Conservation (phyloP, 2,113 vertebrate genomes). For the Pluvianellus socialis region DNA sequence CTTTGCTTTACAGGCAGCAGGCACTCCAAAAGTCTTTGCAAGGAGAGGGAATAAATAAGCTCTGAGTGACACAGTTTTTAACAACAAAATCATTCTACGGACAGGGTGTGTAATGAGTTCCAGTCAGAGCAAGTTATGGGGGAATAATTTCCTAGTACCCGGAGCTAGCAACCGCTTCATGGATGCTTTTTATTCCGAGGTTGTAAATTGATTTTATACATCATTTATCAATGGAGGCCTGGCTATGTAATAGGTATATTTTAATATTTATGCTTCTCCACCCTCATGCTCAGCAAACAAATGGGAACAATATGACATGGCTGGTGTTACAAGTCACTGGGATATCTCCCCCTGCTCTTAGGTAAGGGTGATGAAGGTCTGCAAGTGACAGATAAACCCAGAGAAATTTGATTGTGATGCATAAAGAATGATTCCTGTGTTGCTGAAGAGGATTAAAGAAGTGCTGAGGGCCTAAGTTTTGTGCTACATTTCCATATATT, state of each 20-base stretch:
- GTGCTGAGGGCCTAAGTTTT: neutral
- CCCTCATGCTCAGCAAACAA: slow-evolving; percentile 29
- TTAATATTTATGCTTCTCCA: slow-evolving; percentile 53
- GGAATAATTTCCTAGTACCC: slow-evolving; percentile 66
- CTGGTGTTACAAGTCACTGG: neutral
- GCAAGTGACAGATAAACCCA: slow-evolving; percentile 19
- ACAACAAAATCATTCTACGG: slow-evolving; percentile 28
- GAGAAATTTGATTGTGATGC: slow-evolving; percentile 5
- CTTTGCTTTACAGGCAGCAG: neutral
- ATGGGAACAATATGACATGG: slow-evolving; percentile 42
- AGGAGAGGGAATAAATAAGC: slow-evolving; percentile 27
- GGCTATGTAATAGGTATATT: slow-evolving; percentile 68
- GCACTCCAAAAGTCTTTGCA: neutral
- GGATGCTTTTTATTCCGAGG: slow-evolving; percentile 63
- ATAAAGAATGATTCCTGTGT: neutral
- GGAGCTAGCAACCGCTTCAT: slow-evolving; percentile 5
- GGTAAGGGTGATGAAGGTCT: neutral
- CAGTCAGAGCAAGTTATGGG: slow-evolving; percentile 35
- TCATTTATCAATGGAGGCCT: slow-evolving; percentile 68
- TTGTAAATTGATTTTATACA: slow-evolving; percentile 78
- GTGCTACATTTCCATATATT: neutral
- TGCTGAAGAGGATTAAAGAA: slow-evolving; percentile 25
- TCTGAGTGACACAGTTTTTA: slow-evolving; percentile 44
- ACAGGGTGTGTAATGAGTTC: slow-evolving; percentile 28
- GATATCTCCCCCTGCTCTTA: neutral